A percentile compares a stretch with the other conserved stretches of the same genome.
Conservation (phyloP, 2,113 vertebrate genomes). For the Cynocephalus volans region DNA sequence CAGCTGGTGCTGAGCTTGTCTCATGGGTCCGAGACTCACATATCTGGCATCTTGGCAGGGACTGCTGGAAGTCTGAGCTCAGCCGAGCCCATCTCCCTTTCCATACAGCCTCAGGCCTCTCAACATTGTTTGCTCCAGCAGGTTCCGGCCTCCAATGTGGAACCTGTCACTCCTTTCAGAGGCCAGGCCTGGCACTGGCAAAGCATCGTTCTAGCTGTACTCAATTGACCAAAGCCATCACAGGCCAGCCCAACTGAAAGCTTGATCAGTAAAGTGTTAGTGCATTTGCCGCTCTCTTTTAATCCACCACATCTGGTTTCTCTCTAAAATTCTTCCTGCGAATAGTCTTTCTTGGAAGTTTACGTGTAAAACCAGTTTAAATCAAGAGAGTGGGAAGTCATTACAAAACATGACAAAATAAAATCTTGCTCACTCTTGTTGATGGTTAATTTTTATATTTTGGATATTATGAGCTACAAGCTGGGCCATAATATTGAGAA, state of each 20-base stretch:
- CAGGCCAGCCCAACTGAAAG: not conserved
- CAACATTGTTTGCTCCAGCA: not conserved
- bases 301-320: not conserved
- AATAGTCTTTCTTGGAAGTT: no score
- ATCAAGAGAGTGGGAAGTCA: no score
- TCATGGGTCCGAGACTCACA: not conserved
- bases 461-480: no score
- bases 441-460: no score
- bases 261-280: not conserved
- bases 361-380: no score
- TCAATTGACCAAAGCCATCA: not conserved
- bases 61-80: not conserved
- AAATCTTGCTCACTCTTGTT: no score
- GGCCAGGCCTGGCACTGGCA: not conserved
- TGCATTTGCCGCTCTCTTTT: not conserved
- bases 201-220: not conserved
- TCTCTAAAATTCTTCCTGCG: not conserved
- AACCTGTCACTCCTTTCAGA: not conserved
- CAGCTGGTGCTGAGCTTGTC: not conserved
- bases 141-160: not conserved
- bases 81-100: not conserved
- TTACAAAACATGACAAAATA: no score
- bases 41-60: not conserved
- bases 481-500: no score
- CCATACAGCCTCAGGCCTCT: not conserved